These are phyloP conservation scores for Esox lucius DNA, from an alignment of 2,797 vertebrate species.

Conservation along the genomic window DNA sequence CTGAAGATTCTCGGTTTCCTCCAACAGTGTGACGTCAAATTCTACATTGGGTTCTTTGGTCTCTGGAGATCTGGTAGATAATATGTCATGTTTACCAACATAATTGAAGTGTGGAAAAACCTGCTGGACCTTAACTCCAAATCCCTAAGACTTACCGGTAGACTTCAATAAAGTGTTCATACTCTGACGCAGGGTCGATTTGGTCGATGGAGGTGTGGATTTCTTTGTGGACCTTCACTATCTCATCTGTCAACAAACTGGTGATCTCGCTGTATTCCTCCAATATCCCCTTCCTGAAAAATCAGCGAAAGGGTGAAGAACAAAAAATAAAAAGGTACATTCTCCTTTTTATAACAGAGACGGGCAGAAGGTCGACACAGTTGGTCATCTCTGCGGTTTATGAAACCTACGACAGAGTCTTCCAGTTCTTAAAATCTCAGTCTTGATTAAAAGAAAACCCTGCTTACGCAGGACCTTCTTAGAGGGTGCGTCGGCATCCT, in stretches of 20 bases:
- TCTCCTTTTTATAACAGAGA: neutral
- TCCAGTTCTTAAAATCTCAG: neutral
- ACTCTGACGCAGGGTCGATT: constrained; percentile 90
- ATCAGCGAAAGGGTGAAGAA: neutral
- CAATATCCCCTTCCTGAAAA: constrained; percentile 81
- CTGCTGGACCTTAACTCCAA: neutral
- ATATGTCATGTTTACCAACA: neutral
- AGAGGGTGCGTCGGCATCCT: neutral
- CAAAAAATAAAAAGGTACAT: neutral
- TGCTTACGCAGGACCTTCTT: constrained; percentile 23
- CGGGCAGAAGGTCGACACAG: neutral
- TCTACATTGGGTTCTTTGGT: constrained; percentile 84
- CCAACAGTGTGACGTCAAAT: constrained; percentile 86
- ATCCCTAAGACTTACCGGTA: constrained; percentile 75
- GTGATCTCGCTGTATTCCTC: constrained; percentile 96
- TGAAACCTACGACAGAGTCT: neutral
- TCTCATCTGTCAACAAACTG: constrained; percentile 91
- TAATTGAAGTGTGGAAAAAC: neutral
- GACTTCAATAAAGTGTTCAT: constrained; percentile 90
- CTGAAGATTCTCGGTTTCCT: constrained; percentile 92
- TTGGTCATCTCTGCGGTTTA: neutral
- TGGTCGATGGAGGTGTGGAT: constrained; percentile 88
- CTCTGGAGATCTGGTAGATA: constrained; percentile 80
- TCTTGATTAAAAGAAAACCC: constrained; percentile 37
- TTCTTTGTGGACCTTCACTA: constrained; percentile 92